Base-by-base conservation (phyloP, 2,113 vertebrate genomes). In the Leptosomus discolor region DNA sequence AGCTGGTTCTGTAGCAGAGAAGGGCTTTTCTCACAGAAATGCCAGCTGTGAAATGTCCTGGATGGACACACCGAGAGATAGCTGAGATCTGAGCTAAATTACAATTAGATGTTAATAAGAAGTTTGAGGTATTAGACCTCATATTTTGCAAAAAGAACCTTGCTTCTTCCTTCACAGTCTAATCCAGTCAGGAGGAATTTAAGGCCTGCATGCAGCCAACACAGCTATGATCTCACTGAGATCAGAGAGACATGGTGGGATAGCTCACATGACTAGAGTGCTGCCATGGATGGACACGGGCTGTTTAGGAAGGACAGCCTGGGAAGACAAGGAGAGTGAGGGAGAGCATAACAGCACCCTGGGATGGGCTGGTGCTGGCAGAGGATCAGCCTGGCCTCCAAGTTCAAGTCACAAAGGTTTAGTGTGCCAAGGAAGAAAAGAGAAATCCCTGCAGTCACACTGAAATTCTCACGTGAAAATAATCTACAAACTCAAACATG, bases 11-110 rank as follows among this genome's bases (percentile, higher is more conserved):
- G 46, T 46, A 45, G 22, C 80, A 60, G 17, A 70, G 27, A 76
- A 77, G 21, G 36, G 45, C 23, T 89, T 4, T 90, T 64, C 39
- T 71, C 8, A 16, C 51, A 71, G 43, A 48, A 63, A 39, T 6
- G 3, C 23, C n/a, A 45, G 11, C 51, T 29, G 13, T 75, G 48
- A 30, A 48, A 4, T 5, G 32, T 48, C 43, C 75, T 48, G 21
- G 30, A 22, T 15, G 53, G 29, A 41, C 48, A 37, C 0, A 0
- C 30, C 50, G 56, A 51, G 23, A 0, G 2, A 36, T 32, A 54
- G 41, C 61, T 41, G 37, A 71, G 36, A 48, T 22, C 36, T 56
- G n/a, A 76, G 57, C n/a, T n/a, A 15, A 83, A 27, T 12, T 12
- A 15, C 19, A 41, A 4, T 0, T 5, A 23, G 57, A 2, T 36